Base-by-base conservation (phyloP, 2,113 vertebrate species). In the Lepisosteus oculatus region DNA sequence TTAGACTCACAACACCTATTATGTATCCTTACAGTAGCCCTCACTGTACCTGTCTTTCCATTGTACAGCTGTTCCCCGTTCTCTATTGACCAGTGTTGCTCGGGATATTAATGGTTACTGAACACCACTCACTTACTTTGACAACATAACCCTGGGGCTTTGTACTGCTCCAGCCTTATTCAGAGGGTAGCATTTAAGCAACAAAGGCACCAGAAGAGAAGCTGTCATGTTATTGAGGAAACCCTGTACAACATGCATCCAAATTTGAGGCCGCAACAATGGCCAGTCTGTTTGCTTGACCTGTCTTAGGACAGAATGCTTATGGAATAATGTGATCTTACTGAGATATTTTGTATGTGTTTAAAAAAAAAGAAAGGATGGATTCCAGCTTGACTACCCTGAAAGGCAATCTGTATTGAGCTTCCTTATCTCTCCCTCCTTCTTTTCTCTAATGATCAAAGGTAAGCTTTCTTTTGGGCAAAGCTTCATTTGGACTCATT, bases 401-500 rank as follows among this genome's bases (percentile, higher is more conserved):
- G 79, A 80, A 75, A 80, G 73, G 69, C 66, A 77, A 71, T 73
- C 77, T 72, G 29, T 41, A 67, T 63, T 77, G 71, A 74, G 65
- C 41, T 3, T 68, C 51, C 72, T 64, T 62, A 77, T 70, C 74
- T 73, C 41, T n/a, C 45, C 44, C 9, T 57, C 42, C 57, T 64
- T 66, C 63, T 66, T 72, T 64, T 74, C 68, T 84, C 81, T 76
- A 79, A 80, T 90, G 85, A 92, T 92, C 90, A 92, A 93, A 93
- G 87, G 81, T 83, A 71, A 74, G 79, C 69, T 73, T 70, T 74
- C 79, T 67, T 63, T 64, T 55, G 72, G 61, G 57, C 74, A 72
- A 75, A 74, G 74, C 29, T 70, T 74, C 71, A 76, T 74, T 78
- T 72, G 62, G 72, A 76, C 69, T 67, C 65, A n/a, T 70, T 76